These are phyloP conservation scores for Lophius piscatorius DNA, from an alignment of 2,113 vertebrate species.

Conservation along the genomic window DNA sequence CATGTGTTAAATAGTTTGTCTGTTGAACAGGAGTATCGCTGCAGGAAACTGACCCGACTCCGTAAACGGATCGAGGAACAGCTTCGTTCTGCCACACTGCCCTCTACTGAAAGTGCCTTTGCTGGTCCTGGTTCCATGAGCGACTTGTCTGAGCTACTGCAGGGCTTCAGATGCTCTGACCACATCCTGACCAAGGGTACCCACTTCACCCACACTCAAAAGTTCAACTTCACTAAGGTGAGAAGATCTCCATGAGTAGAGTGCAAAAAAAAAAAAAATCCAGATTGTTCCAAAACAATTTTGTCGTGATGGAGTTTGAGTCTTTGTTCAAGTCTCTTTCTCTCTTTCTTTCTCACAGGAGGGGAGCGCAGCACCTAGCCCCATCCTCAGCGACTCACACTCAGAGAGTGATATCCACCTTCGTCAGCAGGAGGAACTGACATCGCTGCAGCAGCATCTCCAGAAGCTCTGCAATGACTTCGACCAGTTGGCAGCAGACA, in stretches of 20 bases:
- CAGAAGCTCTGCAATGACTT: constrained; percentile 78
- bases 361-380: constrained; percentile 63
- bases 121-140: constrained; percentile 55
- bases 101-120: constrained; percentile 45
- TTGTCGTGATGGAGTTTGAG: no score
- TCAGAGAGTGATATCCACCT: constrained; percentile 79
- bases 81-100: constrained; percentile 76
- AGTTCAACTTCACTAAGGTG: constrained; percentile 87
- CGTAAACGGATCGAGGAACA: constrained; percentile 86
- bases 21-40: constrained; percentile 81
- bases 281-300: no score
- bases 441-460: constrained; percentile 76
- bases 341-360: constrained; percentile 63
- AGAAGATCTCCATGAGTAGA: background rate
- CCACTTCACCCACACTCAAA: constrained; percentile 89
- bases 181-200: constrained; percentile 82
- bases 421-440: constrained; percentile 82
- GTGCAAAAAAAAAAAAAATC: no score
- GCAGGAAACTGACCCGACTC: constrained; percentile 79
- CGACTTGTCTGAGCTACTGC: constrained; percentile 85
- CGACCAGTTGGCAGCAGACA: constrained; percentile 76
- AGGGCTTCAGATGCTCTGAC: constrained; percentile 73
- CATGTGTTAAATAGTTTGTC: background rate
- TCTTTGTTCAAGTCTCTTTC: no score
- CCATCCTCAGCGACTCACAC: constrained; percentile 57